Conservation (phyloP, 2,888 invertebrate genomes). For the Toxonevra muliebris region DNA sequence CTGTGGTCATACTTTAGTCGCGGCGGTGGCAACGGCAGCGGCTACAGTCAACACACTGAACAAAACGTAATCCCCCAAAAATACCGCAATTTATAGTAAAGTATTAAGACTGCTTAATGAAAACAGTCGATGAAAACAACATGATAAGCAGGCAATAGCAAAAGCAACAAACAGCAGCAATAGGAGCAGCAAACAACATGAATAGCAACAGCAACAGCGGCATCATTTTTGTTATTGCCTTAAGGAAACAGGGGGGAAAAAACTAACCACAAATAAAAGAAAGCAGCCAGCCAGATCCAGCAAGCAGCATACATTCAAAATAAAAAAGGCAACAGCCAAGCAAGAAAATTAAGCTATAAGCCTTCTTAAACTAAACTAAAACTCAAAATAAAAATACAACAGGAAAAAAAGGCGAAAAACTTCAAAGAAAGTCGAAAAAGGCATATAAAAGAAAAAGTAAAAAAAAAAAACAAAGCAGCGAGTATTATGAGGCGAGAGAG, state of each 20-base stretch:
- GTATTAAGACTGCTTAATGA: conserved; percentile 26
- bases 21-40: too few relatives aligned
- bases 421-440: too few relatives aligned
- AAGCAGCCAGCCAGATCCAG: neutral
- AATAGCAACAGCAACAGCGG: neutral
- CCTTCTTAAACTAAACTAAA: conserved; percentile 40
- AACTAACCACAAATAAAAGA: neutral
- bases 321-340: neutral
- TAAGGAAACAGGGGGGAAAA: conserved; percentile 2
- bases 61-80: conserved; percentile 15
- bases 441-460: too few relatives aligned
- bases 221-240: neutral
- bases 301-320: neutral
- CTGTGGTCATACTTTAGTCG: too few relatives aligned
- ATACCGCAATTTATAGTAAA: conserved; percentile 15
- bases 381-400: neutral
- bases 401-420: neutral
- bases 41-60: too few relatives aligned
- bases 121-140: conserved; percentile 23
- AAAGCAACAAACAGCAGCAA: neutral
- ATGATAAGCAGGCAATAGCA: conserved; percentile 10
- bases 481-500: too few relatives aligned
- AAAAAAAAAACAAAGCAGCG: too few relatives aligned
- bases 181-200: neutral
- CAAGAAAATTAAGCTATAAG: conserved; percentile 37